Percentiles rank a stretch among this genome's conserved stretches.
Evolutionary conservation across 2,888 invertebrate species (phyloP).

Genomic region (Pristionchus fissidentatus): DNA sequence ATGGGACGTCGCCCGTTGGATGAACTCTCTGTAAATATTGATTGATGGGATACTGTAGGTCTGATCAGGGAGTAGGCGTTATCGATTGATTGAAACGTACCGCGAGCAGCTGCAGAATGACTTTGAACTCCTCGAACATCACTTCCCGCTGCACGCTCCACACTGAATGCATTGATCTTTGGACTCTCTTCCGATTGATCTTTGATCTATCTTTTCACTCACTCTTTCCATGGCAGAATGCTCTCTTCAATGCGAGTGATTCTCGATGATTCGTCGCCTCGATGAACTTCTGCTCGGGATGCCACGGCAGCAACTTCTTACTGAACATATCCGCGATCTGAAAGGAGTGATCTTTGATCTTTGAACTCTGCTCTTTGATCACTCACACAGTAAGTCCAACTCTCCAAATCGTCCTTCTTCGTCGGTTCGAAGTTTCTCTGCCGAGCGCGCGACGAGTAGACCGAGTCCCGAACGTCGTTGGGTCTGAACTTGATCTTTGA

Average conservation of each 20-base stretch:
- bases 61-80: no score
- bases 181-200: no score
- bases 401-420: constrained; percentile 14
- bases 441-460: background rate
- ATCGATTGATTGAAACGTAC: no score
- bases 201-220: background rate
- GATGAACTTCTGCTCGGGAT: constrained; percentile 8
- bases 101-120: background rate
- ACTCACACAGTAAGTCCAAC: constrained; percentile 25
- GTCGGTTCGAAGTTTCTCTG: constrained; percentile 11
- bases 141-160: background rate
- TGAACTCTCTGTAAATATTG: background rate
- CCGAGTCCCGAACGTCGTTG: background rate
- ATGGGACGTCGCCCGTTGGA: background rate
- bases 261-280: background rate
- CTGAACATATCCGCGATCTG: constrained; percentile 7
- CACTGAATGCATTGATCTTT: background rate
- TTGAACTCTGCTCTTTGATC: background rate
- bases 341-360: background rate
- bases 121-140: constrained; percentile 2
- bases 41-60: background rate
- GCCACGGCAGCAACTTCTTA: background rate
- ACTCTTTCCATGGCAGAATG: constrained; percentile 22
- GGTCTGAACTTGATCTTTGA: background rate
- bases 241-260: constrained; percentile 7